Conservation (phyloP, 2,113 vertebrate genomes). For the Ahaetulla prasina region DNA sequence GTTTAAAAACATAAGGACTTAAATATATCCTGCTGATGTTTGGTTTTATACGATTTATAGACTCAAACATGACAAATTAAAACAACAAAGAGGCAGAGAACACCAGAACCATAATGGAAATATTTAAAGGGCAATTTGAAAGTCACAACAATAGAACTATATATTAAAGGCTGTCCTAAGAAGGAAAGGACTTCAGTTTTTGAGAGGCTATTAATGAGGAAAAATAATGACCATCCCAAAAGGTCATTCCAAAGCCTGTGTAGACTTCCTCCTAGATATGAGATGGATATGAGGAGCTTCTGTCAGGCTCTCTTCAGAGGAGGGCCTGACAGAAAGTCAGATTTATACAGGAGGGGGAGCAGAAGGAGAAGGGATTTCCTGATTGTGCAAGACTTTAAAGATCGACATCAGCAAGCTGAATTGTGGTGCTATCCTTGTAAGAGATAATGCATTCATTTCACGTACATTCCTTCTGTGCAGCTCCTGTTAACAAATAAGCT, state of each 20-base stretch:
- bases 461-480: background rate
- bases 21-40: background rate
- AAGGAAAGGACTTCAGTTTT: background rate
- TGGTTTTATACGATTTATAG: background rate
- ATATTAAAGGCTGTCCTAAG: background rate
- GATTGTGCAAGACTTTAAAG: background rate
- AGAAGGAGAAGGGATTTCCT: background rate
- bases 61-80: background rate
- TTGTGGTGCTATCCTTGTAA: background rate
- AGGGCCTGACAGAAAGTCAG: background rate
- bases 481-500: background rate
- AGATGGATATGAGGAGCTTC: background rate
- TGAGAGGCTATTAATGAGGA: background rate
- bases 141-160: background rate
- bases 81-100: background rate
- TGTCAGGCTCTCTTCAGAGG: too few species aligned
- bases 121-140: background rate
- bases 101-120: background rate
- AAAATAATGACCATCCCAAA: background rate
- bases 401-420: background rate
- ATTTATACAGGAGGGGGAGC: background rate
- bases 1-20: background rate
- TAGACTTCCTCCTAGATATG: background rate
- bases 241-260: background rate
- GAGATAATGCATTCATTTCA: background rate